Percentiles rank a stretch among this genome's conserved stretches.
Conservation (phyloP, 2,797 vertebrate species). For the Hephaestus fuliginosus region DNA sequence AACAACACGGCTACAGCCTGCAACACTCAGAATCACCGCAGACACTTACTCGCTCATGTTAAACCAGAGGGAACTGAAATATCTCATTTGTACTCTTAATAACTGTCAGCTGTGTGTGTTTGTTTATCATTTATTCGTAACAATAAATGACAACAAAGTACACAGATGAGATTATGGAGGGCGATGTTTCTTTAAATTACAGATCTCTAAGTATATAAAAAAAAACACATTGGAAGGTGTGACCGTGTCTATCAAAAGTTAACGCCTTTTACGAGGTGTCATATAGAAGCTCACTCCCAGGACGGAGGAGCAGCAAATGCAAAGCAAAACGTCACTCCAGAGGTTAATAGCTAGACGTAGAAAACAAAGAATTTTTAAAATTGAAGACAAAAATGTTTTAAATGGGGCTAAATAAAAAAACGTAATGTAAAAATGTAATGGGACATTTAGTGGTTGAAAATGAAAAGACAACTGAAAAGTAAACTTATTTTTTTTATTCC, state of each 20-base stretch:
- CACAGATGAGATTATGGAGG: too few species aligned
- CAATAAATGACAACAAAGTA: background rate
- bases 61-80: background rate
- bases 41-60: background rate
- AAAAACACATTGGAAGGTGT: too few species aligned
- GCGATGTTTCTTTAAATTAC: too few species aligned
- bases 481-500: slow-evolving; percentile 74
- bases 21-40: background rate
- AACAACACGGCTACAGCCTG: slow-evolving; percentile 13
- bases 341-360: too few species aligned
- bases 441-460: slow-evolving; percentile 33
- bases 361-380: background rate
- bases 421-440: slow-evolving; percentile 11
- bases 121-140: background rate
- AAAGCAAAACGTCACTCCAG: too few species aligned
- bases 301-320: too few species aligned
- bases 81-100: background rate
- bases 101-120: slow-evolving; percentile 3
- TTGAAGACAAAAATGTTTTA: background rate
- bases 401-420: background rate
- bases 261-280: too few species aligned
- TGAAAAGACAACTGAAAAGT: slow-evolving; percentile 74
- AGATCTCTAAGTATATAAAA: too few species aligned
- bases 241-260: too few species aligned
- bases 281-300: too few species aligned